Percentiles rank a stretch among this genome's conserved stretches.
Conservation (phyloP, 1,140 invertebrate genomes). For the Philotrypesis tridentata region DNA sequence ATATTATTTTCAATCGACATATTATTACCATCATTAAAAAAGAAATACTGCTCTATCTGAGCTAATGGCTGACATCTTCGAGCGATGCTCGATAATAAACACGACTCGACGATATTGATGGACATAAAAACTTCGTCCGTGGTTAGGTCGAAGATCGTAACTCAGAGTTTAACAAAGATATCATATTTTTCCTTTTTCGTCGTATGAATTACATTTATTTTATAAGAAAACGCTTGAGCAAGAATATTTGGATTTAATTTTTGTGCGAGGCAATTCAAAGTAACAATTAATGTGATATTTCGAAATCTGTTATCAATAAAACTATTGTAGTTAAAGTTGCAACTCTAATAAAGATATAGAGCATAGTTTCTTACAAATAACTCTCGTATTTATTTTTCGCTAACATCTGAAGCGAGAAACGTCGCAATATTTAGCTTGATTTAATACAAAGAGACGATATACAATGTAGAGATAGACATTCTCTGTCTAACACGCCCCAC, state of each 20-base stretch:
- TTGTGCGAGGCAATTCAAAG: not conserved
- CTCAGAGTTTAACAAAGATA: conserved; percentile 11
- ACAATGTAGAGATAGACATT: conserved; percentile 1
- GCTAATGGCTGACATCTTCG: conserved; percentile 10
- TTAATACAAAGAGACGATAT: not conserved
- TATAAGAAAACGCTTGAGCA: conserved; percentile 6
- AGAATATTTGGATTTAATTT: not conserved
- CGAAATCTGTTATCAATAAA: no score
- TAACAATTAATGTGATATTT: no score
- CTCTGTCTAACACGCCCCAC: not conserved
- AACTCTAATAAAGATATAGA: no score
- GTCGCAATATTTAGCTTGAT: no score
- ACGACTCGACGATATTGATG: conserved; percentile 33
- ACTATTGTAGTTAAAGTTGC: no score
- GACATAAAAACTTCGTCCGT: conserved; percentile 32
- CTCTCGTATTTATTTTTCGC: no score
- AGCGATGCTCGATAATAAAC: conserved; percentile 31
- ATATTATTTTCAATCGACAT: conserved; percentile 19
- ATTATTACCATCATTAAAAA: conserved; percentile 38
- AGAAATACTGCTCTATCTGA: conserved; percentile 34
- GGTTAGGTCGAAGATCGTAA: conserved; percentile 39
- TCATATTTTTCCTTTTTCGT: not conserved
- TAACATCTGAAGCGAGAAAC: no score
- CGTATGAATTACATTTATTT: conserved; percentile 26
- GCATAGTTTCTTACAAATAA: no score